Evolutionary conservation across 2,888 invertebrate genomes (phyloP), one percentile per base, ranked within the genome.

Genomic region (Cryptocheilus praepositus): DNA sequence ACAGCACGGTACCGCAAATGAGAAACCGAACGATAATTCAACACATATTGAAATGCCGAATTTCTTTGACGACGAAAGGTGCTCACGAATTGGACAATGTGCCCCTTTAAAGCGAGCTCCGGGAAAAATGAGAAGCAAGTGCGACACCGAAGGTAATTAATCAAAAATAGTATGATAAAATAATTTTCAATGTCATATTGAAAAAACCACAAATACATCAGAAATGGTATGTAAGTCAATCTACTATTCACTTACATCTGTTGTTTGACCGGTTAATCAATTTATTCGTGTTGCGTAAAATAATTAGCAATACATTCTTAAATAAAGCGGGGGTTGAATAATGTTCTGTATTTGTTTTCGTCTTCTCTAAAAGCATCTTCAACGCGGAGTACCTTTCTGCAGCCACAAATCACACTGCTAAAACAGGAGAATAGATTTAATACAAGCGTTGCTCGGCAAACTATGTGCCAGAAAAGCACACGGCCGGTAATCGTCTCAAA

Each of bases 81-180:
- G 78, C 61, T 70, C 81, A 13, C 74, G 70, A 59, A 74, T 72
- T 16, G 76, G 78, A n/a, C 64, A 68, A 44, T 81, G 77, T 45
- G 74, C 70, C 61, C 73, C 81, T 8, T 18, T 22, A 11, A 54
- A 56, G 19, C 11, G 5, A 25, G 25, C 22, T 21, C 44, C 21
- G 2, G 61, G 63, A 28, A 53, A 59, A 45, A 36, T 55, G 11
- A 51, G 61, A 19, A 69, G 56, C 36, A 36, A 36, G 13, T 36
- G 11, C 13, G 36, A 36, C 36, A 7, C 13, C 36, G 36, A 7
- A 36, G 36, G 36, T 36, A 36, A 36, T 11, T 7, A 36, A 36
- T 36, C 13, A 11, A 36, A 11, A 36, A 36, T 5, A 25, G 36
- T 36, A 11, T 36, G 3, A 36, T 36, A 7, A 36, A 36, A 36